These are phyloP conservation scores for Sinhomidia bicolor DNA, from an alignment of 2,888 invertebrate genomes.

Conservation along the genomic window DNA sequence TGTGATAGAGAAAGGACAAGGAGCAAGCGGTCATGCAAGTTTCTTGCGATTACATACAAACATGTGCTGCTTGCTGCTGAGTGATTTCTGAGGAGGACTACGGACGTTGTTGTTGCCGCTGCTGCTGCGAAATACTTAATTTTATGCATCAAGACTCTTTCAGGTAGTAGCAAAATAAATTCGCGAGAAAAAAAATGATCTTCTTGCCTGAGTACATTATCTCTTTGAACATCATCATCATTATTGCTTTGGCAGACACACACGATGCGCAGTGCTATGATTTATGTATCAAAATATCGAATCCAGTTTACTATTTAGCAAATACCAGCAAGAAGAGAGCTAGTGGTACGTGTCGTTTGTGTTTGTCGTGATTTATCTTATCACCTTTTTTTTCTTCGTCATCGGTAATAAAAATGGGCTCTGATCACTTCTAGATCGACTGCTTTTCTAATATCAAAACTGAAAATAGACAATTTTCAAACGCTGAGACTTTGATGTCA, in stretches of 20 bases:
- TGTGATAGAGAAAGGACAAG: conserved; percentile 31
- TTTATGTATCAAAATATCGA: conserved; percentile 53
- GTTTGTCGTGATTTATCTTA: conserved; percentile 41
- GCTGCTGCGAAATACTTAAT: background rate
- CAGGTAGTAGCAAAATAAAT: background rate
- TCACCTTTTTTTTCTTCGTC: conserved; percentile 48
- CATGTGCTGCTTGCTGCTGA: background rate
- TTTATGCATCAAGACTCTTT: background rate
- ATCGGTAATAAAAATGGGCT: conserved; percentile 22
- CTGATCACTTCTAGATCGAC: background rate
- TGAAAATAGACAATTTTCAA: conserved; percentile 24
- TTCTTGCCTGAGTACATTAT: conserved; percentile 19
- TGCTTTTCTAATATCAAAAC: background rate
- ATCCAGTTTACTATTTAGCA: conserved; percentile 68
- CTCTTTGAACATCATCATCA: conserved; percentile 23
- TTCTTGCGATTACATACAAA: background rate
- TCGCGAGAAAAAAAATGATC: conserved; percentile 1
- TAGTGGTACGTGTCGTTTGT: conserved; percentile 19
- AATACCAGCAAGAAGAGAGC: conserved; percentile 40
- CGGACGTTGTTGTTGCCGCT: too few species aligned
- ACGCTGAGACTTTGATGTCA: background rate
- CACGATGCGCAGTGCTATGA: conserved; percentile 39
- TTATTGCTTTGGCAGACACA: conserved; percentile 58
- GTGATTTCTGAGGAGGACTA: background rate
- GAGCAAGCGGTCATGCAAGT: conserved; percentile 45